phyloP scores from a whole-genome alignment of 2,888 invertebrate species.

The Aporophyla nigra region DNA sequence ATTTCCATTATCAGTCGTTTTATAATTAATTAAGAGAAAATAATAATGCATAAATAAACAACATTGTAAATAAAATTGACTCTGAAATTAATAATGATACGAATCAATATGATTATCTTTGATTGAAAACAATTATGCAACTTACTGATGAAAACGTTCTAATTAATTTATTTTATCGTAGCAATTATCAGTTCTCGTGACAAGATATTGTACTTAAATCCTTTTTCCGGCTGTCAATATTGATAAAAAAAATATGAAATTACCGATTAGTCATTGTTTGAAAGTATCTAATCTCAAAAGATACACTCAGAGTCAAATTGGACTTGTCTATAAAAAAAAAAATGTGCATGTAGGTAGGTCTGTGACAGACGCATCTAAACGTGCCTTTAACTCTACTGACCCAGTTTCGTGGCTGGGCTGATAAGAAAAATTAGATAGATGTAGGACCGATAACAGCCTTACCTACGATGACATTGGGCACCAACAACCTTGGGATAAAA shows the following conservation, averaged over 20 bases:
- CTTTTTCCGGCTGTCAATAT: constrained; percentile 27
- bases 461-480: constrained; percentile 85
- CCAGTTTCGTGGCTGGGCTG: constrained; percentile 77
- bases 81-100: background rate
- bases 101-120: background rate
- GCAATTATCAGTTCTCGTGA: background rate
- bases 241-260: constrained; percentile 3
- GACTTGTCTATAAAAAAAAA: constrained; percentile 7
- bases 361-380: constrained; percentile 68
- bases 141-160: background rate
- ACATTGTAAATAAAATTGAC: background rate
- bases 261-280: background rate
- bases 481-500: constrained; percentile 76
- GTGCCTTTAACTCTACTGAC: constrained; percentile 77
- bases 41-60: background rate
- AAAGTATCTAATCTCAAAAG: constrained; percentile 38
- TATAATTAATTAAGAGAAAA: background rate
- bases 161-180: background rate
- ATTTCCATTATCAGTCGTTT: background rate
- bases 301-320: background rate
- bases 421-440: constrained; percentile 86
- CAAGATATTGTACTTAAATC: constrained; percentile 20
- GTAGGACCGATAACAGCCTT: constrained; percentile 81
- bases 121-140: background rate
- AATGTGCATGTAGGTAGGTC: constrained; percentile 22